Percentiles rank a stretch among this genome's conserved stretches.
Evolutionary conservation across 2,113 vertebrate species (phyloP).

Genomic region (Salminus brasiliensis): DNA sequence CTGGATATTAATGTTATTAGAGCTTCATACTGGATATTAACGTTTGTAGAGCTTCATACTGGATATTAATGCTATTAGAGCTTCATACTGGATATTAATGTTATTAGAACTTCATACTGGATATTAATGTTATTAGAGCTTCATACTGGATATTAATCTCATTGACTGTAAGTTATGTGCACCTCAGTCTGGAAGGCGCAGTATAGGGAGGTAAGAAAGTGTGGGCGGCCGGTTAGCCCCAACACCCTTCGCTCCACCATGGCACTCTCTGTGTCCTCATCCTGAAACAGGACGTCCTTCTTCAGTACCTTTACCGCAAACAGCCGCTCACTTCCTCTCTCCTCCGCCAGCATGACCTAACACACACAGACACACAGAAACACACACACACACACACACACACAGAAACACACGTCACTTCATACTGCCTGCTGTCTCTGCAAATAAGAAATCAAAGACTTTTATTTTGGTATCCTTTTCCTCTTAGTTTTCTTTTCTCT

Average conservation of each 20-base stretch:
- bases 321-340: slow-evolving; percentile 82
- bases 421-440: not conserved
- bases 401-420: too few relatives aligned
- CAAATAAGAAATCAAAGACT: not conserved
- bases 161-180: too few relatives aligned
- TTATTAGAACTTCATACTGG: too few relatives aligned
- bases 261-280: slow-evolving; percentile 92
- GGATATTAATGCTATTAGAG: too few relatives aligned
- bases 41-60: too few relatives aligned
- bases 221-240: slow-evolving; percentile 80
- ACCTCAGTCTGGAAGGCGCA: slow-evolving; percentile 91
- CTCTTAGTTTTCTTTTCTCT: too few relatives aligned
- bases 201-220: slow-evolving; percentile 89
- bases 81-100: too few relatives aligned
- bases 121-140: too few relatives aligned
- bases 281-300: slow-evolving; percentile 92
- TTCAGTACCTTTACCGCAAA: slow-evolving; percentile 91
- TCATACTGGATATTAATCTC: too few relatives aligned
- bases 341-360: slow-evolving; percentile 90
- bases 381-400: not conserved
- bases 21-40: too few relatives aligned
- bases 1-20: too few relatives aligned
- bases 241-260: slow-evolving; percentile 89
- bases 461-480: not conserved
- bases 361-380: not conserved